Conservation (phyloP, 2,797 vertebrate genomes). For the Chrysocyon brachyurus region DNA sequence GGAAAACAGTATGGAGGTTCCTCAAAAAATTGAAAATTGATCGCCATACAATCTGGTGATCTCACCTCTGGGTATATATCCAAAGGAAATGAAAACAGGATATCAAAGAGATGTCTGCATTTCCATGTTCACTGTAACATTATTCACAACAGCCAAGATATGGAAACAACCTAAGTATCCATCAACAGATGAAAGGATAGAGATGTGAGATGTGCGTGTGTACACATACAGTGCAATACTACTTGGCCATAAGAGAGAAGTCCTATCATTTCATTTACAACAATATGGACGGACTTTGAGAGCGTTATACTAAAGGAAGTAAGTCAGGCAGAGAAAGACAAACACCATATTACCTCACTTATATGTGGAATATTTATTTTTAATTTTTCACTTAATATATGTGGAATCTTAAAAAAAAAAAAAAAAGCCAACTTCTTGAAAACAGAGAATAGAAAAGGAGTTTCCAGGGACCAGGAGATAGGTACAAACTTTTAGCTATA, state of each 20-base stretch:
- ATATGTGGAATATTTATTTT: not conserved
- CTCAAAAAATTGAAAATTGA: not conserved
- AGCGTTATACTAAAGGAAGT: not conserved
- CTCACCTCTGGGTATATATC: not conserved
- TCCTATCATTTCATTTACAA: not conserved
- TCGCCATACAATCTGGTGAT: not conserved
- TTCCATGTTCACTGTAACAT: not conserved
- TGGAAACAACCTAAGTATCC: not conserved
- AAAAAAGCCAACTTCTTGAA: not conserved
- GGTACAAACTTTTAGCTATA: not conserved
- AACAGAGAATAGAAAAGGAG: not conserved
- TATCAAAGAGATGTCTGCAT: not conserved
- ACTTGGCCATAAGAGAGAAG: not conserved
- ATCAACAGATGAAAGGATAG: not conserved
- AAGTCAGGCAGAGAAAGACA: not conserved
- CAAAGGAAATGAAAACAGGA: not conserved
- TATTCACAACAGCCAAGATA: not conserved
- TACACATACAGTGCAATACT: not conserved
- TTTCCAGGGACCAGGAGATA: not conserved
- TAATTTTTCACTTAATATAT: not conserved
- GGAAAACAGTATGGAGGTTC: not conserved
- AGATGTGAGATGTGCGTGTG: not conserved
- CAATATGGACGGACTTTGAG: not conserved
- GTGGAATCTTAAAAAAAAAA: not conserved
- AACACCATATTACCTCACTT: not conserved